phyloP scores from a whole-genome alignment of 2,113 vertebrate genomes.

The Myocastor coypus region DNA sequence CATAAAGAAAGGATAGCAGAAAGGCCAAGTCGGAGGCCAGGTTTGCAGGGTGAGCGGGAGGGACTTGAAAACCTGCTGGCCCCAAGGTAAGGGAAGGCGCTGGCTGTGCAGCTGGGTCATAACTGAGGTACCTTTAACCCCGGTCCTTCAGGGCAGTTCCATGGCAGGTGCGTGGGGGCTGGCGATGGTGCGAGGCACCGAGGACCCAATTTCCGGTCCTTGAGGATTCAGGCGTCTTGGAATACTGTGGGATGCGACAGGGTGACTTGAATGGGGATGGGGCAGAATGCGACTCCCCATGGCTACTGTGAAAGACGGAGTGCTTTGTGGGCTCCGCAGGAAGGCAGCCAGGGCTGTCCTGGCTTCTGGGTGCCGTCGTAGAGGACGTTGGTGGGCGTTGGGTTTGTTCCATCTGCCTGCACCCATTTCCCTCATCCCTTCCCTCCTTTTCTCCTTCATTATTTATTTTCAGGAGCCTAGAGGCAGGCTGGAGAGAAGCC shows the following conservation, averaged over 20 bases:
- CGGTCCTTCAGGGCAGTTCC: background rate
- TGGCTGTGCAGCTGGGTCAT: background rate
- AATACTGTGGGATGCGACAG: background rate
- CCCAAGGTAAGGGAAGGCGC: background rate
- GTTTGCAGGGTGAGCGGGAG: background rate
- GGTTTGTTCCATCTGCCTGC: background rate
- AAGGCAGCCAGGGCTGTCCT: background rate
- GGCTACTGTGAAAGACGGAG: background rate
- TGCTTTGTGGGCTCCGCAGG: background rate
- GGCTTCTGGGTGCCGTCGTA: background rate
- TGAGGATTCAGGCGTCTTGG: background rate
- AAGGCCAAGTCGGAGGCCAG: background rate
- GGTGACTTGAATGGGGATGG: background rate
- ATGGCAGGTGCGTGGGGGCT: background rate
- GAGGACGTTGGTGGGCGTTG: background rate
- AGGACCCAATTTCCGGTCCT: background rate
- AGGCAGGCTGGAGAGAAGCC: conserved; percentile 40
- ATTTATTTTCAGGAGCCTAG: conserved; percentile 32
- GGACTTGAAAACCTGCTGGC: background rate
- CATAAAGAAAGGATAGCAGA: background rate
- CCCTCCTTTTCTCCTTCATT: background rate
- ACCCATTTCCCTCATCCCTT: background rate
- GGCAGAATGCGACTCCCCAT: background rate
- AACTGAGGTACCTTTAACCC: background rate
- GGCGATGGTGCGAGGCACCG: background rate